These are phyloP conservation scores for Drosophila buzzatii DNA, from an alignment of 2,888 invertebrate species.

Conservation along the genomic window DNA sequence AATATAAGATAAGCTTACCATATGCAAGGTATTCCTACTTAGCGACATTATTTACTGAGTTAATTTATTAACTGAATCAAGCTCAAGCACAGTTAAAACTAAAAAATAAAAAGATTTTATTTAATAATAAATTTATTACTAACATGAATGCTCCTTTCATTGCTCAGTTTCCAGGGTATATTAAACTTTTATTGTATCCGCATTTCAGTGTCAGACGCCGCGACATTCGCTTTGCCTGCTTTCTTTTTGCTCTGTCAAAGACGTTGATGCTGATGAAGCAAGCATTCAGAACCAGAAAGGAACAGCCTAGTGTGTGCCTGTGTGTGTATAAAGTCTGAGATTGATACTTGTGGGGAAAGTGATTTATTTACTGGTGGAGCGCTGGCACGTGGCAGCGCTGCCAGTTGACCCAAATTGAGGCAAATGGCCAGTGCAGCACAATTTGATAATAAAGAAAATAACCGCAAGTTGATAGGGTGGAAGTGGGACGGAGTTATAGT, in stretches of 20 bases:
- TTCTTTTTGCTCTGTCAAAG: constrained; percentile 40
- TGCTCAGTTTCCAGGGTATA: constrained; percentile 15
- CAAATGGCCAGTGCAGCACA: constrained; percentile 73
- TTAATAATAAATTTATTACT: background rate
- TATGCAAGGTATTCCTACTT: no score
- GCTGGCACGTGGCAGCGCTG: constrained; percentile 40
- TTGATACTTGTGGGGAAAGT: constrained; percentile 79
- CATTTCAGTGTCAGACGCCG: constrained; percentile 73
- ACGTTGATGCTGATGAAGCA: constrained; percentile 13
- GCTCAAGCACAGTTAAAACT: background rate
- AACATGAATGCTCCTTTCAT: background rate
- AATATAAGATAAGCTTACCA: no score
- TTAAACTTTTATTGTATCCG: constrained; percentile 79
- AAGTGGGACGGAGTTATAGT: no score
- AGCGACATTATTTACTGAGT: no score
- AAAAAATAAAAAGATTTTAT: no score
- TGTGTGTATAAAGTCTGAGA: constrained; percentile 58
- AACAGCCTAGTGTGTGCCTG: constrained; percentile 14
- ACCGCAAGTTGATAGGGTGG: constrained; percentile 21
- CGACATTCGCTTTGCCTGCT: constrained; percentile 52
- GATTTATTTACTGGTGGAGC: constrained; percentile 70
- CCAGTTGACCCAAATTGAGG: constrained; percentile 70
- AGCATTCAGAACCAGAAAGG: constrained; percentile 19
- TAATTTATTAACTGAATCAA: no score
- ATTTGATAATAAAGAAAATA: constrained; percentile 75